Conservation (phyloP, 1,140 invertebrate species). For the Brachionus calyciflorus region DNA sequence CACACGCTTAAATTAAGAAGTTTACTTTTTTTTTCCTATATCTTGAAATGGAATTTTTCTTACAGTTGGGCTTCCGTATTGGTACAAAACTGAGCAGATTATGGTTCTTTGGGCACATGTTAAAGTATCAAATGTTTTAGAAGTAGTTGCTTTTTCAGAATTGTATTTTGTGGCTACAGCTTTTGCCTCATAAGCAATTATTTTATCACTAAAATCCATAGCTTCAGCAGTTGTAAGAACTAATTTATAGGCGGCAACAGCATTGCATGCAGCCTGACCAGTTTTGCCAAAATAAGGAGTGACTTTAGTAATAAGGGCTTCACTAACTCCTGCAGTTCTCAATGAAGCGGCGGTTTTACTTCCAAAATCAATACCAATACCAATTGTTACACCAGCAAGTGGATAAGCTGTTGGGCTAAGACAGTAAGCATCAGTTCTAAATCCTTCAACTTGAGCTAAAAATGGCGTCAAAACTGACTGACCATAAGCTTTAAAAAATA, state of each 20-base stretch:
- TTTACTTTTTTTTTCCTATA: too few relatives aligned
- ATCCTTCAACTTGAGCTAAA: conserved; percentile 1
- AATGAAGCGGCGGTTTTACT: neutral
- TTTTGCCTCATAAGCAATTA: neutral
- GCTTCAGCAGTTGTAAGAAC: neutral
- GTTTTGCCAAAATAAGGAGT: neutral
- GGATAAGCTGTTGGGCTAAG: neutral
- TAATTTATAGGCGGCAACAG: neutral
- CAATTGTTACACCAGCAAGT: neutral
- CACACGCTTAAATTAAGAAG: neutral
- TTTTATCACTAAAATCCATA: neutral
- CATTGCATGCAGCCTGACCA: neutral
- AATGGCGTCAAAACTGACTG: conserved; percentile 2
- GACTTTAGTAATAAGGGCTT: neutral
- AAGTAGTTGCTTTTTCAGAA: neutral
- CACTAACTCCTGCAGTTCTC: neutral
- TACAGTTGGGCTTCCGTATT: conserved; percentile 23
- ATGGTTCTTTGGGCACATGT: conserved; percentile 13
- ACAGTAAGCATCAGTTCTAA: neutral
- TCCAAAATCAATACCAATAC: conserved; percentile 4
- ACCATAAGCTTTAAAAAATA: too few relatives aligned
- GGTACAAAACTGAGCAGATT: conserved; percentile 1
- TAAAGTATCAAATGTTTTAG: neutral
- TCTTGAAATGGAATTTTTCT: neutral
- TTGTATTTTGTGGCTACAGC: neutral